Conservation (phyloP, 2,888 invertebrate genomes). For the Meliscaeva auricollis region DNA sequence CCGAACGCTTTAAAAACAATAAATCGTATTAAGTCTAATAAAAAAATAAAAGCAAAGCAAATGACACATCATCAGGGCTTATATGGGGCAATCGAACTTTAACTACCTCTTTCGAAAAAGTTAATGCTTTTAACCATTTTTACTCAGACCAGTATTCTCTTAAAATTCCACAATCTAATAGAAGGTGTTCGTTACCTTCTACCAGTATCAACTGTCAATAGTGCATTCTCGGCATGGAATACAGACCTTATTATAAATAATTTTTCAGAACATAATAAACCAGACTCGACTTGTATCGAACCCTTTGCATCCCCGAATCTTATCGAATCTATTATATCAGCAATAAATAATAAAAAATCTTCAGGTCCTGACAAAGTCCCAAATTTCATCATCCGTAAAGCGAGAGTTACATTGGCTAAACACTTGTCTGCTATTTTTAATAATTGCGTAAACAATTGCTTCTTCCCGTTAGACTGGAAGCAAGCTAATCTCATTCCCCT, state of each 20-base stretch:
- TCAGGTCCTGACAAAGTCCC: neutral
- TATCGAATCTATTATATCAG: neutral
- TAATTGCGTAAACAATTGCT: neutral
- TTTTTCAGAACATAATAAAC: neutral
- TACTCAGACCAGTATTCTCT: neutral
- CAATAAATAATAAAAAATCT: neutral
- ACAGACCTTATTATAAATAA: no score
- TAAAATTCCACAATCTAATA: neutral
- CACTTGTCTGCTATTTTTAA: neutral
- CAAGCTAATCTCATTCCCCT: neutral
- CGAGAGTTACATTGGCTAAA: neutral
- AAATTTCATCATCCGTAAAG: neutral
- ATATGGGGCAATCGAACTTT: neutral
- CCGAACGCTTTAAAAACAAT: neutral
- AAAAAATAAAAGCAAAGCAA: neutral
- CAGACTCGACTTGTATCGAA: neutral
- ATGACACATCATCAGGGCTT: no score
- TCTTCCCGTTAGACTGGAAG: slow-evolving; percentile 8
- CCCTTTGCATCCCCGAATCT: neutral
- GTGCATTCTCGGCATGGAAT: neutral
- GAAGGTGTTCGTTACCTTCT: no score
- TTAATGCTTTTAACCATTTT: neutral
- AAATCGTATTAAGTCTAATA: neutral
- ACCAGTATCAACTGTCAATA: neutral
- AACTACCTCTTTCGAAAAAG: neutral